phyloP scores from a whole-genome alignment of 2,888 invertebrate genomes.

The Drosophila macrospina region DNA sequence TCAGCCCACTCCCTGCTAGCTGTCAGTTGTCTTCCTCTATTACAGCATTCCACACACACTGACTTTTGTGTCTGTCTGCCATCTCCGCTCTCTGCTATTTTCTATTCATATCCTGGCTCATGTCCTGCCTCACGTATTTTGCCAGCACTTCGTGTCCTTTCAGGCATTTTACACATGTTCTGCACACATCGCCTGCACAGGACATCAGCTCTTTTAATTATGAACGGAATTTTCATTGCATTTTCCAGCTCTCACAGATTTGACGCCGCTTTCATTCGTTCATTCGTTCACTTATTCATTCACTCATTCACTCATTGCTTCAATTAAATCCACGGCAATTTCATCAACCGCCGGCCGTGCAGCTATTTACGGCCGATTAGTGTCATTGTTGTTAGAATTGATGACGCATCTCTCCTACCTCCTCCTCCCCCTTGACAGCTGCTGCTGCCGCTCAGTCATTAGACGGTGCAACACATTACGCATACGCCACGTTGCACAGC shows the following conservation, averaged over 20 bases:
- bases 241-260: conserved; percentile 43
- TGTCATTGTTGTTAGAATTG: conserved; percentile 42
- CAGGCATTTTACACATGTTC: conserved; percentile 50
- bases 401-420: too few species aligned
- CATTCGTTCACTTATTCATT: neutral
- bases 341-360: conserved; percentile 49
- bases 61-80: conserved; percentile 11
- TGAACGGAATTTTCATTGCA: conserved; percentile 58
- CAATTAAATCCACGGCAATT: conserved; percentile 51
- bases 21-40: conserved; percentile 65
- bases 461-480: conserved; percentile 52
- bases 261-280: conserved; percentile 8
- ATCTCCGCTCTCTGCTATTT: neutral
- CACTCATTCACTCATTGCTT: too few species aligned
- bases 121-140: conserved; percentile 13
- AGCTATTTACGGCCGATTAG: conserved; percentile 61
- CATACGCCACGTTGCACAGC: conserved; percentile 59
- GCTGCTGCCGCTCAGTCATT: neutral
- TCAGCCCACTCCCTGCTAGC: conserved; percentile 27
- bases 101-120: conserved; percentile 18
- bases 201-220: conserved; percentile 64
- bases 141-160: conserved; percentile 28
- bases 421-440: conserved; percentile 2
- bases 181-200: conserved; percentile 10
- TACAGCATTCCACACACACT: conserved; percentile 18